Conservation (phyloP, 2,797 vertebrate species). For the Mormyrus proboscirostris region DNA sequence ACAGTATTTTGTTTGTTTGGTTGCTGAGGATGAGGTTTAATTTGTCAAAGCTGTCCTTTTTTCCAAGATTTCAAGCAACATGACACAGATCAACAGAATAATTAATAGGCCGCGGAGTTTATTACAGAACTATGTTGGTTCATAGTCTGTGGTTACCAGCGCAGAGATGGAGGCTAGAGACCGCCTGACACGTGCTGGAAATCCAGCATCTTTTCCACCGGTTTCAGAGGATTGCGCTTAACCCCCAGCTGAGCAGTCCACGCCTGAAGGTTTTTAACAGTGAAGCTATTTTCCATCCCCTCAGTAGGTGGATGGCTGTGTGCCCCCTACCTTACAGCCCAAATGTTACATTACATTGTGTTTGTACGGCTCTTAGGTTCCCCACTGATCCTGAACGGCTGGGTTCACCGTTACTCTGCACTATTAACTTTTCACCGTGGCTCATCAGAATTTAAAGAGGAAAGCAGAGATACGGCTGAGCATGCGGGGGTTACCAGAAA, state of each 20-base stretch:
- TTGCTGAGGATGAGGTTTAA: neutral
- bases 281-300: neutral
- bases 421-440: neutral
- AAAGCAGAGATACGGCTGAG: neutral
- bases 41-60: neutral
- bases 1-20: neutral
- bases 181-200: neutral
- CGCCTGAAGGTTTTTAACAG: neutral
- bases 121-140: neutral
- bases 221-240: neutral
- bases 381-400: neutral
- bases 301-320: neutral
- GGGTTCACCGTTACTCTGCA: neutral
- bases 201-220: neutral
- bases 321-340: neutral
- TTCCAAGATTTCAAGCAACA: neutral
- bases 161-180: neutral
- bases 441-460: neutral
- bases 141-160: neutral
- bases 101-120: neutral
- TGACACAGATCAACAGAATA: neutral
- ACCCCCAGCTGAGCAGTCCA: neutral
- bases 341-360: neutral
- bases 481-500: neutral
- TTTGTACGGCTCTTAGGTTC: neutral